Evolutionary conservation across 2,888 invertebrate genomes (phyloP), one percentile per base, ranked within the genome.

Genomic region (Melikaiella ostensackeni): DNA sequence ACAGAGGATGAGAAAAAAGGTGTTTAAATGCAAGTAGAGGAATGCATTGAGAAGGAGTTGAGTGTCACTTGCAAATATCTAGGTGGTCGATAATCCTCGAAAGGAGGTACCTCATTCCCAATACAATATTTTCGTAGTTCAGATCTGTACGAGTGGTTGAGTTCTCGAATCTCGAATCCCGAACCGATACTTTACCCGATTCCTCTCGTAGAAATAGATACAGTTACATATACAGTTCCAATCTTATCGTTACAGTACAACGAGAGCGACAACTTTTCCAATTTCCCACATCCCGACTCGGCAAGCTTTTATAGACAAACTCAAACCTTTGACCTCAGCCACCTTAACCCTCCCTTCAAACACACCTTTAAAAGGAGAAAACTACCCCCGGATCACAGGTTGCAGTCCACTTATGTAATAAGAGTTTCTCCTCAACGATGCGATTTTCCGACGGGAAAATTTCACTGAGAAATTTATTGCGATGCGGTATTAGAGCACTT

Each of bases 261-360:
- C 30, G n/a, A 50, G 80, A 84, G 76, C 78, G 75, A 70, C 75
- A 84, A 84, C 84, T 84, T 84, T 84, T 84, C 82, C 84, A 84
- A 84, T 84, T 80, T 84, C 78, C 81, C 77, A 79, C 75, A 66
- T 79, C 59, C 55, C 76, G 66, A 74, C 75, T 75, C n/a, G 61
- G 66, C 75, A 79, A 50, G 70, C 21, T 83, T 83, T 82, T 78
- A 81, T 80, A 77, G 62, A 78, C 77, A 78, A 80, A 59, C 74
- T 55, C 57, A 78, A 80, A 78, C 81, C 80, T 77, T 77, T 50
- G 62, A 11, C 35, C 63, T 75, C 13, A 13, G 38, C 19, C 24
- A n/a, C 57, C 24, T 76, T n/a, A n/a, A 63, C 42, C 11, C 24
- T 76, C 50, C 63, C 55, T 21, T 46, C 0, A 62, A 62, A 50